These are phyloP conservation scores for Leptura quadrifasciata DNA, from an alignment of 2,888 invertebrate species.

Conservation along the genomic window DNA sequence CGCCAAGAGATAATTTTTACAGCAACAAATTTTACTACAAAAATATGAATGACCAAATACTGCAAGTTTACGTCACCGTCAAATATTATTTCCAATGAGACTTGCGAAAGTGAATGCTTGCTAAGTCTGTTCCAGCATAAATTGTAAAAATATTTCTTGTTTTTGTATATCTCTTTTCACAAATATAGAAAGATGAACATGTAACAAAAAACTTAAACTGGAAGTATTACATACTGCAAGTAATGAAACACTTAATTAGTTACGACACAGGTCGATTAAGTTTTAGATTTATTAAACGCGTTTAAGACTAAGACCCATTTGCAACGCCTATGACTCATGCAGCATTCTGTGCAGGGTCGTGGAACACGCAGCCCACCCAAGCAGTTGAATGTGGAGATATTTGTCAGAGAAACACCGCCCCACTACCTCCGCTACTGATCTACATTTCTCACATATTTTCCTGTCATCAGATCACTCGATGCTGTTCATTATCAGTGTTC, in stretches of 20 bases:
- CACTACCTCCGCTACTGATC: constrained; percentile 61
- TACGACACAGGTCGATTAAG: constrained; percentile 3
- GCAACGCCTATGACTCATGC: constrained; percentile 7
- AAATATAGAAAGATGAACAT: neutral
- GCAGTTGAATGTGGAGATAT: constrained; percentile 56
- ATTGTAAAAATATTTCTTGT: too few relatives aligned
- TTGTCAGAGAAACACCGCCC: constrained; percentile 61
- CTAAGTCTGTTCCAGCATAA: too few relatives aligned
- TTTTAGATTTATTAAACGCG: constrained; percentile 3
- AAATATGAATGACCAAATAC: too few relatives aligned
- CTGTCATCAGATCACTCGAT: constrained; percentile 11
- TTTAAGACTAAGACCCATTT: constrained; percentile 2
- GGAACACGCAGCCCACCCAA: constrained; percentile 55
- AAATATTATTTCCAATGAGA: too few relatives aligned
- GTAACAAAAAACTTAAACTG: neutral
- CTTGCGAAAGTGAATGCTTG: too few relatives aligned
- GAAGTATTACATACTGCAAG: constrained; percentile 3
- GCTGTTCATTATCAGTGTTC: constrained; percentile 3
- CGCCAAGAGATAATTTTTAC: too few relatives aligned
- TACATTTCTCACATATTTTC: constrained; percentile 51
- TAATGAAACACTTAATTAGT: constrained; percentile 1
- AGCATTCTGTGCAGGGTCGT: constrained; percentile 22
- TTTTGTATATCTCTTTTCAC: neutral
- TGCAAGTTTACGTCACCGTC: too few relatives aligned
- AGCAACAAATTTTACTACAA: too few relatives aligned